phyloP scores from a whole-genome alignment of 2,797 vertebrate species.

The Sebastes alutus region DNA sequence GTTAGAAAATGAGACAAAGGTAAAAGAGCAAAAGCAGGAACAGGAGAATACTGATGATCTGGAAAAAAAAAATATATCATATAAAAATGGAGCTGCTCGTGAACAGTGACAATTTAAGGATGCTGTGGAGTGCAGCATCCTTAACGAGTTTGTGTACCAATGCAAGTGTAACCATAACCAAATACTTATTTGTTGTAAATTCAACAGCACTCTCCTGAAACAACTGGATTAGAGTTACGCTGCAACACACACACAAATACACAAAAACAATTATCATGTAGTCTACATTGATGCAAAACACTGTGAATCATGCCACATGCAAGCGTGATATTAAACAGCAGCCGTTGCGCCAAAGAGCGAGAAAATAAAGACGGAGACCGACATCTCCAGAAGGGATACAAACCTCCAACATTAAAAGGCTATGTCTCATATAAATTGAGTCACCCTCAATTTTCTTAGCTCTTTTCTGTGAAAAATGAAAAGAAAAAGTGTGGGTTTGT shows the following conservation, averaged over 20 bases:
- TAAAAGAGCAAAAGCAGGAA: constrained; percentile 50
- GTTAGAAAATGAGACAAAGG: constrained; percentile 16
- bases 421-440: constrained; percentile 99
- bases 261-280: constrained; percentile 12
- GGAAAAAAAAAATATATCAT: not conserved
- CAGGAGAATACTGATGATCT: constrained; percentile 73
- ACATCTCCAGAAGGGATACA: constrained; percentile 72
- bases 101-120: not conserved
- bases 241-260: constrained; percentile 22
- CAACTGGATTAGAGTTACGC: constrained; percentile 43
- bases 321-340: constrained; percentile 74
- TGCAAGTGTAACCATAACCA: not conserved
- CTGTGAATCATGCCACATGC: constrained; percentile 66
- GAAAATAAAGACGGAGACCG: constrained; percentile 59
- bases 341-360: constrained; percentile 66
- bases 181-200: not conserved
- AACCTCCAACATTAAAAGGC: constrained; percentile 99
- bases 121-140: not conserved
- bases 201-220: constrained; percentile 73
- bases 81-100: constrained; percentile 4
- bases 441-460: constrained; percentile 98
- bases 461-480: constrained; percentile 93
- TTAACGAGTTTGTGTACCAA: not conserved
- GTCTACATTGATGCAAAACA: constrained; percentile 31
- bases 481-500: constrained; percentile 68